Percentiles rank a stretch among this genome's conserved stretches.
Evolutionary conservation across 1,140 invertebrate genomes (phyloP).

Genomic region (Oryctes rhinoceros): DNA sequence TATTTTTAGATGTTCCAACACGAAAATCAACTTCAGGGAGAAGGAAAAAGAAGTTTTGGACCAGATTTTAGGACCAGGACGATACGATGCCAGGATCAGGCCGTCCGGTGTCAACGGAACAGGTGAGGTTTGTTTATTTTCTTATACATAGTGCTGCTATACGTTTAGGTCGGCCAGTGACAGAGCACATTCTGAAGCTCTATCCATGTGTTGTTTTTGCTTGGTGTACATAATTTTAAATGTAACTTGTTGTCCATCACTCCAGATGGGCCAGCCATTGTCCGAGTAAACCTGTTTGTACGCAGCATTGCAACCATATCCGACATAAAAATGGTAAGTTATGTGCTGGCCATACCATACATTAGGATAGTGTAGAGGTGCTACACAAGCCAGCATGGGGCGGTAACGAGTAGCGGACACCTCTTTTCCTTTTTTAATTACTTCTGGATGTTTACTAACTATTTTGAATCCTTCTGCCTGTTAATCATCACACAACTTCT

Average conservation of each 20-base stretch:
- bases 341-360: slow-evolving; percentile 48
- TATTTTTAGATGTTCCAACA: slow-evolving; percentile 66
- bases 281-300: slow-evolving; percentile 95
- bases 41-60: slow-evolving; percentile 95
- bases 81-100: slow-evolving; percentile 91
- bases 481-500: background rate
- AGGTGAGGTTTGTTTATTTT: slow-evolving; percentile 70
- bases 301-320: slow-evolving; percentile 96
- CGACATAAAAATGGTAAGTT: slow-evolving; percentile 98
- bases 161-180: slow-evolving; percentile 47
- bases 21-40: slow-evolving; percentile 87
- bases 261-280: slow-evolving; percentile 91
- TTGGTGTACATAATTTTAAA: slow-evolving; percentile 53
- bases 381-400: slow-evolving; percentile 56
- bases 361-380: slow-evolving; percentile 53
- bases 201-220: slow-evolving; percentile 49
- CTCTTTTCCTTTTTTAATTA: background rate
- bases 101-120: slow-evolving; percentile 92
- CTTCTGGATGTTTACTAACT: background rate
- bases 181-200: slow-evolving; percentile 42
- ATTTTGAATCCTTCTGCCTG: background rate
- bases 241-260: slow-evolving; percentile 59
- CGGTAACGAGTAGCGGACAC: slow-evolving; percentile 41
- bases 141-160: slow-evolving; percentile 43
- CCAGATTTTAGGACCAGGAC: slow-evolving; percentile 86